A percentile compares a stretch with the other conserved stretches of the same genome.
Conservation (phyloP, 1,140 invertebrate genomes). For the Lepidurus apus region DNA sequence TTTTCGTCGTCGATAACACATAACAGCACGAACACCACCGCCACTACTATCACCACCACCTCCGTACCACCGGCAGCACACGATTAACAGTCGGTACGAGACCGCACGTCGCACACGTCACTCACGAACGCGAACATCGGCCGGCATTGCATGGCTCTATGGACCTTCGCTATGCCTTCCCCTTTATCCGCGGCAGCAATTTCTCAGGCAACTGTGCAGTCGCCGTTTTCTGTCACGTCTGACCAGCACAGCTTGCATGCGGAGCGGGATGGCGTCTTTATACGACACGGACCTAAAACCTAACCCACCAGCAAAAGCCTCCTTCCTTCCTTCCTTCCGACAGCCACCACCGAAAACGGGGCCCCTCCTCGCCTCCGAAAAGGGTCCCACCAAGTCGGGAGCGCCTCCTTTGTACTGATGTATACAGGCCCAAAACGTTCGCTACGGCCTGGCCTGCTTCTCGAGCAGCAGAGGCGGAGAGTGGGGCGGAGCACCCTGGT, state of each 20-base stretch:
- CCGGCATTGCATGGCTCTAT: conserved; percentile 13
- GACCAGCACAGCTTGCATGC: conserved; percentile 17
- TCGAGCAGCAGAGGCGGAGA: background rate
- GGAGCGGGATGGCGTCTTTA: conserved; percentile 10
- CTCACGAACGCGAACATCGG: conserved; percentile 8
- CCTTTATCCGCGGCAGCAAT: background rate
- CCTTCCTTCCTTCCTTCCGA: conserved; percentile 11
- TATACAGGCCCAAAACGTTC: background rate
- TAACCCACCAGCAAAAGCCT: conserved; percentile 13
- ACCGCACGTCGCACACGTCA: conserved; percentile 20
- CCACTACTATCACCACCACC: conserved; percentile 1
- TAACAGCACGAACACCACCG: background rate
- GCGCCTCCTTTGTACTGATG: background rate
- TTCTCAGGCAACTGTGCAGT: conserved; percentile 14
- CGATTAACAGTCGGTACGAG: conserved; percentile 18
- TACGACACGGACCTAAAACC: conserved; percentile 6
- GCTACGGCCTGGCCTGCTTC: background rate
- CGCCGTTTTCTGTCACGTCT: conserved; percentile 21
- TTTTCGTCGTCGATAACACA: conserved; percentile 18
- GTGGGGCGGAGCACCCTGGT: background rate
- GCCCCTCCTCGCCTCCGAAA: background rate
- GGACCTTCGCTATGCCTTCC: conserved; percentile 8
- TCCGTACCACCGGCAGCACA: background rate
- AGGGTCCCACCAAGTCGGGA: background rate
- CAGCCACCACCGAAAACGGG: background rate